These are phyloP conservation scores for Drosophila virilis DNA, from an alignment of 1,140 invertebrate genomes.

Conservation along the genomic window DNA sequence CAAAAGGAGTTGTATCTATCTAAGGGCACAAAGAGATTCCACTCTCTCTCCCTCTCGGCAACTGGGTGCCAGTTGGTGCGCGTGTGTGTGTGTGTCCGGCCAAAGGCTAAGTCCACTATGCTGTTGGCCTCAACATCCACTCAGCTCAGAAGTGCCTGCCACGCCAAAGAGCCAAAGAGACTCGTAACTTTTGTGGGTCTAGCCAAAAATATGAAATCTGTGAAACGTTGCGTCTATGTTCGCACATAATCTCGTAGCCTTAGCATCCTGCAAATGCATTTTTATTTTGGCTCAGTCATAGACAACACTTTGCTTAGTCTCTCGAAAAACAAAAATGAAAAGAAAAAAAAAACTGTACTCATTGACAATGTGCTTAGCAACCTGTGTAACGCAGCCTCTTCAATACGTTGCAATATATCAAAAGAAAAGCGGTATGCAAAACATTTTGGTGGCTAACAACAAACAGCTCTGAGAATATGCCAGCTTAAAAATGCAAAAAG, in stretches of 20 bases:
- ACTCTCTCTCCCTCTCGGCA: not conserved
- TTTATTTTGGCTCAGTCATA: constrained; percentile 13
- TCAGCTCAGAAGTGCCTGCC: constrained; percentile 62
- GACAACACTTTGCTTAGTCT: constrained; percentile 2
- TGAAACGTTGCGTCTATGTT: not conserved
- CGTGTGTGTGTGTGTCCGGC: constrained; percentile 39
- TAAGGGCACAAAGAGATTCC: constrained; percentile 41
- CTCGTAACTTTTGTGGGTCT: constrained; percentile 46
- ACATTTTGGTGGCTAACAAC: constrained; percentile 62
- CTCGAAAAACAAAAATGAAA: not conserved
- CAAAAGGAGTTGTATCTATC: constrained; percentile 50
- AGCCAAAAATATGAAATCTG: constrained; percentile 51
- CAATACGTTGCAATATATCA: constrained; percentile 81
- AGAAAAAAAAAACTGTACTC: constrained; percentile 6
- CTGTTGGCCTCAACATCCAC: constrained; percentile 57
- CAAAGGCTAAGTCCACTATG: constrained; percentile 75
- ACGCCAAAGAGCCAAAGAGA: constrained; percentile 58
- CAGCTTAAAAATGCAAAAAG: constrained; percentile 27
- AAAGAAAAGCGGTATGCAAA: constrained; percentile 80
- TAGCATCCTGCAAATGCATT: constrained; percentile 32
- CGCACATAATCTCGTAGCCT: constrained; percentile 12
- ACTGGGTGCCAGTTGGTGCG: constrained; percentile 29
- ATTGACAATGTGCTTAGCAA: constrained; percentile 55
- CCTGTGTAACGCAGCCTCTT: constrained; percentile 82
- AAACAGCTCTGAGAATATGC: constrained; percentile 61